A percentile compares a stretch with the other conserved stretches of the same genome.
These are phyloP conservation scores for Diplodus sargus DNA, from an alignment of 2,797 vertebrate genomes.

Conservation along the genomic window DNA sequence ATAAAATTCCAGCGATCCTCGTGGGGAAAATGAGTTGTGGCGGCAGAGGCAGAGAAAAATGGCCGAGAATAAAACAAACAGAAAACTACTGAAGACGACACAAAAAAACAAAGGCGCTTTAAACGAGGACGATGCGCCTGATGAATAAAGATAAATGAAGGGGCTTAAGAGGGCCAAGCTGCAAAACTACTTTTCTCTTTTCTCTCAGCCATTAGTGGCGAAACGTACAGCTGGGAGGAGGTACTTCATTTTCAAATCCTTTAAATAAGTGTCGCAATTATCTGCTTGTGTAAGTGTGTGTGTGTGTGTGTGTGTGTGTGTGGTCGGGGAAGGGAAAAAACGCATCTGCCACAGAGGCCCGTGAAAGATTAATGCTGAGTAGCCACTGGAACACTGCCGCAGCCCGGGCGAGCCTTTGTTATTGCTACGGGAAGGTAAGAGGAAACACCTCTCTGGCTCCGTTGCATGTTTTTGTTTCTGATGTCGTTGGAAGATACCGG, in stretches of 20 bases:
- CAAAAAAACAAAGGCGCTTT: slow-evolving; percentile 23
- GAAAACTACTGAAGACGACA: slow-evolving; percentile 24
- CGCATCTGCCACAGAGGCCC: slow-evolving; percentile 53
- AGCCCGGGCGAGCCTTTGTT: slow-evolving; percentile 52
- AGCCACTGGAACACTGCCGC: slow-evolving; percentile 47
- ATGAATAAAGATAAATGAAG: slow-evolving; percentile 63
- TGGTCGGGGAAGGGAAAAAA: slow-evolving; percentile 30
- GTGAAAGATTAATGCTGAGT: slow-evolving; percentile 77
- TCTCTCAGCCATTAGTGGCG: slow-evolving; percentile 39
- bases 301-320: slow-evolving; percentile 24
- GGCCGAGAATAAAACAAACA: slow-evolving; percentile 19
- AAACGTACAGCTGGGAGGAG: slow-evolving; percentile 49
- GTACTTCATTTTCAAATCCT: slow-evolving; percentile 61
- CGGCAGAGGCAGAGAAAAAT: neutral
- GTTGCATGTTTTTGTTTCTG: neutral
- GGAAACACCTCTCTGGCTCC: slow-evolving; percentile 25
- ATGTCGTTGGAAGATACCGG: neutral
- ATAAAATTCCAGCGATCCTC: slow-evolving; percentile 28
- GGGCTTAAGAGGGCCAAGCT: slow-evolving; percentile 4
- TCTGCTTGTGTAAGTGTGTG: slow-evolving; percentile 51
- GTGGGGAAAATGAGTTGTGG: slow-evolving; percentile 13
- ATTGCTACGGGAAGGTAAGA: slow-evolving; percentile 23
- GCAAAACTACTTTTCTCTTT: slow-evolving; percentile 52
- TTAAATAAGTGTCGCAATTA: slow-evolving; percentile 70
- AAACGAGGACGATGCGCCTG: slow-evolving; percentile 36